Conservation (phyloP, 2,888 invertebrate genomes). For the Noctua fimbriata region DNA sequence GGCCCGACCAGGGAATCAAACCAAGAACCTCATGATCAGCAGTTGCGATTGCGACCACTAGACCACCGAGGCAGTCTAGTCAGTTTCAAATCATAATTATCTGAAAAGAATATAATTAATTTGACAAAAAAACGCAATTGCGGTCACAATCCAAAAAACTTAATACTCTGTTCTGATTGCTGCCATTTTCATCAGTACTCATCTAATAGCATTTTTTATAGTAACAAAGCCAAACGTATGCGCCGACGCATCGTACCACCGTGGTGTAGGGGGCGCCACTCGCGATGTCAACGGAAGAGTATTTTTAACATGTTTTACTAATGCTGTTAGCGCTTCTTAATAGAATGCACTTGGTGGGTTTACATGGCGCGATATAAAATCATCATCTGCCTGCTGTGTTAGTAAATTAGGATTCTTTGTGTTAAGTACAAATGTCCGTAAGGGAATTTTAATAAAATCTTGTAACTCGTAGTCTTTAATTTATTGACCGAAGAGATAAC, state of each 20-base stretch:
- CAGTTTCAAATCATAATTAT: no score
- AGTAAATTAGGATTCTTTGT: neutral
- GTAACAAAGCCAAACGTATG: slow-evolving; percentile 7
- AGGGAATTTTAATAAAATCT: neutral
- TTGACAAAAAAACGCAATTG: neutral
- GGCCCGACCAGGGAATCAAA: no score
- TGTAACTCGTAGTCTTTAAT: neutral
- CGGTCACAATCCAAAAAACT: neutral
- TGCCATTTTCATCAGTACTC: neutral
- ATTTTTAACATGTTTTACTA: slow-evolving; percentile 81
- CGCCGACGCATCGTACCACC: slow-evolving; percentile 44
- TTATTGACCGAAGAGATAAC: neutral
- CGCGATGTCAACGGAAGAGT: slow-evolving; percentile 80
- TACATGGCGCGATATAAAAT: slow-evolving; percentile 68
- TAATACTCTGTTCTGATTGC: neutral
- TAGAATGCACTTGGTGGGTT: slow-evolving; percentile 71
- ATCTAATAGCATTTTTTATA: neutral
- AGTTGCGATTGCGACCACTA: no score
- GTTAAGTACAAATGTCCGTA: neutral
- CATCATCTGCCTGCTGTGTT: neutral
- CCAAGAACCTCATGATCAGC: no score
- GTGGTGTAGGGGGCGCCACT: slow-evolving; percentile 72
- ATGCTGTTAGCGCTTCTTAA: slow-evolving; percentile 82
- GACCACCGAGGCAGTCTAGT: no score
- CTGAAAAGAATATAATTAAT: neutral